These are phyloP conservation scores for Sinonovacula constricta DNA, from an alignment of 1,140 invertebrate genomes.

Conservation along the genomic window DNA sequence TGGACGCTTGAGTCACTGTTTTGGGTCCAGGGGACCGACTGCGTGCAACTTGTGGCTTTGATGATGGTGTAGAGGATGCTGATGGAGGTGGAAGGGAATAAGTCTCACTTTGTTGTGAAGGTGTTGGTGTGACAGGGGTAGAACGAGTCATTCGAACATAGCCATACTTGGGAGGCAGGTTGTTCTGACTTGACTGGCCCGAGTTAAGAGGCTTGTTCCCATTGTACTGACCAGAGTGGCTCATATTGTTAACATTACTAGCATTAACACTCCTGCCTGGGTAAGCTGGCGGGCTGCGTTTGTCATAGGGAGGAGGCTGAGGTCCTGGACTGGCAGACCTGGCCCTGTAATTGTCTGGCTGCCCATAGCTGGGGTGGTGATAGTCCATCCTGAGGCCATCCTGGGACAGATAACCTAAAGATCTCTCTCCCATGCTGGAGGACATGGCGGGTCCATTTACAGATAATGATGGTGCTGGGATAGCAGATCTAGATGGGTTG, in stretches of 20 bases:
- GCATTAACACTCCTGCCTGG: too few species aligned
- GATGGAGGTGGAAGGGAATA: not conserved
- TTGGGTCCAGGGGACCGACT: conserved; percentile 46
- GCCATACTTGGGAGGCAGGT: conserved; percentile 5
- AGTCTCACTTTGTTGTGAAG: conserved; percentile 16
- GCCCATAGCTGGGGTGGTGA: not conserved
- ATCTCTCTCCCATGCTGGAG: not conserved
- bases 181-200: not conserved
- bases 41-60: conserved; percentile 17
- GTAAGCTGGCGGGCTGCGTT: not conserved
- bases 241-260: not conserved
- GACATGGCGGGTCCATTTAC: too few species aligned
- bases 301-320: not conserved
- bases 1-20: not conserved
- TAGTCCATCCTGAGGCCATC: not conserved
- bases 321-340: conserved; percentile 5
- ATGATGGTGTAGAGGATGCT: not conserved
- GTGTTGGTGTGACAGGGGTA: conserved; percentile 32
- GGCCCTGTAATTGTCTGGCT: not conserved
- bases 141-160: conserved; percentile 31
- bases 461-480: too few species aligned
- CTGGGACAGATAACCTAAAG: too few species aligned
- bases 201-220: not conserved
- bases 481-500: not conserved
- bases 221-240: not conserved